Evolutionary conservation across 2,113 vertebrate species (phyloP).

Genomic region (Pleuronectes platessa): DNA sequence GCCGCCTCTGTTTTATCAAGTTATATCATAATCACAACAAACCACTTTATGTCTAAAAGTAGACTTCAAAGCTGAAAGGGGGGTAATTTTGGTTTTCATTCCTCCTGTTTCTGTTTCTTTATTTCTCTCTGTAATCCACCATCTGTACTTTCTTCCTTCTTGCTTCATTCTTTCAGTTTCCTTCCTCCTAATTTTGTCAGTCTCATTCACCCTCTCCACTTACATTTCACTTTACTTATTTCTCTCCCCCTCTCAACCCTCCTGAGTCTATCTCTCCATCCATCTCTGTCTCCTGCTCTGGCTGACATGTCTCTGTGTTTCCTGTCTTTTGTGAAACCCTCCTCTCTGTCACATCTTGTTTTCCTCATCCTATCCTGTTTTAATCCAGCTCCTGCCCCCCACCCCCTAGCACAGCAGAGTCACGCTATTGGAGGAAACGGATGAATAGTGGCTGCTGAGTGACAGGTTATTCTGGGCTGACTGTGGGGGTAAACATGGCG

Average conservation of each 20-base stretch:
- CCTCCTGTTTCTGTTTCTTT: conserved; percentile 3
- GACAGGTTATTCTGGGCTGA: conserved; percentile 77
- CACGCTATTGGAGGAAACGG: conserved; percentile 81
- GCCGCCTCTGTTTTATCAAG: conserved; percentile 52
- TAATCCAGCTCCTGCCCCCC: conserved; percentile 59
- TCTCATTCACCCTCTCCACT: conserved; percentile 31
- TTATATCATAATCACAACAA: conserved; percentile 61
- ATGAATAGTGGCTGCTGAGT: conserved; percentile 73
- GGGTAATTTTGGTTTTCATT: conserved; percentile 35
- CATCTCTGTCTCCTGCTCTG: conserved; percentile 60
- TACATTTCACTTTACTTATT: conserved; percentile 14
- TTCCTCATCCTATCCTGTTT: conserved; percentile 80
- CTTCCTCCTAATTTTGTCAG: conserved; percentile 22
- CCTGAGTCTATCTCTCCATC: conserved; percentile 48
- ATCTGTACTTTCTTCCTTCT: conserved; percentile 28
- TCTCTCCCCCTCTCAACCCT: conserved; percentile 3
- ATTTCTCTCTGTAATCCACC: conserved; percentile 18
- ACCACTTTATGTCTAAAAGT: conserved; percentile 47
- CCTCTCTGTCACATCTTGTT: conserved; percentile 79
- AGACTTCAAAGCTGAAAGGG: conserved; percentile 55
- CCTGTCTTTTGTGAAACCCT: conserved; percentile 76
- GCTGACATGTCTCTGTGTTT: conserved; percentile 73
- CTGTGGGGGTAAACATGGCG: conserved; percentile 71
- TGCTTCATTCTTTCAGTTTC: conserved; percentile 6
- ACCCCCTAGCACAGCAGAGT: conserved; percentile 43